These are phyloP conservation scores for Nebria salina DNA, from an alignment of 2,888 invertebrate species.

Conservation along the genomic window DNA sequence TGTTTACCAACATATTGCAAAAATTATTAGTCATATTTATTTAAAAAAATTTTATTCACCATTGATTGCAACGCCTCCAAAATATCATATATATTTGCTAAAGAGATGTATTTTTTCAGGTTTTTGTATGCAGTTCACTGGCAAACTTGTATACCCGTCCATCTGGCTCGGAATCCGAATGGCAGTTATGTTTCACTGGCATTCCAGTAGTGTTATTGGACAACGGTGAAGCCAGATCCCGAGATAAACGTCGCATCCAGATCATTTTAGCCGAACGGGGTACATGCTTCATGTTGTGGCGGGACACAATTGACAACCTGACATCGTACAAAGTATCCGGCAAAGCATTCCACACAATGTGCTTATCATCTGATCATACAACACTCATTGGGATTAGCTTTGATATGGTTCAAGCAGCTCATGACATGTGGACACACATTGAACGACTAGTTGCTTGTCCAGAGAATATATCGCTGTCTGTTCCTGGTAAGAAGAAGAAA, in stretches of 20 bases:
- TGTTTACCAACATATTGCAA: neutral
- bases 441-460: conserved; percentile 78
- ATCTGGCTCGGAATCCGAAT: conserved; percentile 67
- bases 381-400: conserved; percentile 80
- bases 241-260: conserved; percentile 74
- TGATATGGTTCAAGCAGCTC: conserved; percentile 77
- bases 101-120: conserved; percentile 59
- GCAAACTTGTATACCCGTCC: conserved; percentile 76
- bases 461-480: conserved; percentile 79
- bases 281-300: conserved; percentile 84
- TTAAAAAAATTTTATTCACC: neutral
- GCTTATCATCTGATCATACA: conserved; percentile 79
- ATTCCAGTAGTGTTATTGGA: conserved; percentile 82
- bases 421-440: conserved; percentile 75
- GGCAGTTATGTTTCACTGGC: conserved; percentile 81
- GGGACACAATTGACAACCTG: conserved; percentile 81
- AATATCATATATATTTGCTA: no score
- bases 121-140: conserved; percentile 79
- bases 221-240: conserved; percentile 76
- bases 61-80: neutral
- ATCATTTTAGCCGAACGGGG: conserved; percentile 80
- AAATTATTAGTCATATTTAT: neutral
- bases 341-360: conserved; percentile 84
- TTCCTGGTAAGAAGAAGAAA: conserved; percentile 71
- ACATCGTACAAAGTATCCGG: conserved; percentile 77